Conservation (phyloP, 2,113 vertebrate genomes). For the Falco punctatus region DNA sequence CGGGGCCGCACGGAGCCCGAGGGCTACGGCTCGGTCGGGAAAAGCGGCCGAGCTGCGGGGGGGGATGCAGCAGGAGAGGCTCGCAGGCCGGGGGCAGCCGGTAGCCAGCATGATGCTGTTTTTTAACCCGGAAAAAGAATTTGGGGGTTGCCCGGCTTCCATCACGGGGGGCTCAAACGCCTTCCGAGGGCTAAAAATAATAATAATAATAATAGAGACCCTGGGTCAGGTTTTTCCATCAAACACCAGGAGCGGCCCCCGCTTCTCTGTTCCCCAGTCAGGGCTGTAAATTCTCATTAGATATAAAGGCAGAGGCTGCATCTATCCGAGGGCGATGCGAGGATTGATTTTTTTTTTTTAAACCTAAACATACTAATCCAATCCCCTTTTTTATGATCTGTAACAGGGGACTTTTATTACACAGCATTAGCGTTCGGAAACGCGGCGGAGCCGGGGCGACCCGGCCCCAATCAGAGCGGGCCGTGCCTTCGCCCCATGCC, state of each 20-base stretch:
- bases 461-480: neutral
- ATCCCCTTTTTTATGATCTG: constrained; percentile 66
- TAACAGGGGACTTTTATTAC: constrained; percentile 60
- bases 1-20: neutral
- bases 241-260: neutral
- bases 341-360: neutral
- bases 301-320: constrained; percentile 9
- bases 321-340: neutral
- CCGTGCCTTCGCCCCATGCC: neutral
- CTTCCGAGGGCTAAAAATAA: neutral
- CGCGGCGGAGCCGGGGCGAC: neutral
- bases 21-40: neutral
- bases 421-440: constrained; percentile 44
- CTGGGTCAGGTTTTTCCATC: neutral
- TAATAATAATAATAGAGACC: neutral
- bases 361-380: constrained; percentile 63
- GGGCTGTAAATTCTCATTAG: constrained; percentile 49
- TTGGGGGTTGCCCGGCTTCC: neutral
- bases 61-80: neutral
- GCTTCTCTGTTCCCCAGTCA: neutral
- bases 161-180: neutral
- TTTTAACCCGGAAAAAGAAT: neutral
- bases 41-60: neutral
- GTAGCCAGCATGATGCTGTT: neutral
- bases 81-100: neutral